phyloP scores from a whole-genome alignment of 1,140 invertebrate species.

The Solen grandis region DNA sequence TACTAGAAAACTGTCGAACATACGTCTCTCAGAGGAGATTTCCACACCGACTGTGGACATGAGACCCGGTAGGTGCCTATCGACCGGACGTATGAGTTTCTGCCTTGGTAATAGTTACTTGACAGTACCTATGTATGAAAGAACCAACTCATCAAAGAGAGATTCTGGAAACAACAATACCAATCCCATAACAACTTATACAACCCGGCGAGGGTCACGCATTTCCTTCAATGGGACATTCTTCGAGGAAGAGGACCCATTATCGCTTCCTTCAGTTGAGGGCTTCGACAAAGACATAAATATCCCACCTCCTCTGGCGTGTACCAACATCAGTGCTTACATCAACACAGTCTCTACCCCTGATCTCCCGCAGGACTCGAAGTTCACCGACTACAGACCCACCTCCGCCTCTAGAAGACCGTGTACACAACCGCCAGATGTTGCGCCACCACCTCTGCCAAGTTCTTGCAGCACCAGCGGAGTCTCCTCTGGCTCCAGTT shows the following conservation, averaged over 20 bases:
- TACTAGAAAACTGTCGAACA: too few species aligned
- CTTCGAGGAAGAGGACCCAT: conserved; percentile 39
- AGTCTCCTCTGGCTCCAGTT: conserved; percentile 36
- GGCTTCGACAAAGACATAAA: conserved; percentile 3
- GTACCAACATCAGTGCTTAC: conserved; percentile 24
- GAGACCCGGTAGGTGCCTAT: conserved; percentile 12
- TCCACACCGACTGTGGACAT: background rate
- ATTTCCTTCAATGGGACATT: conserved; percentile 34
- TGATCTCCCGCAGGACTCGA: background rate
- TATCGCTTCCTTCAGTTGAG: too few species aligned
- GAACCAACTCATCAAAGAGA: background rate
- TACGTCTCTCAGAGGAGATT: background rate
- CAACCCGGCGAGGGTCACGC: conserved; percentile 21
- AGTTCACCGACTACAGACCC: conserved; percentile 12
- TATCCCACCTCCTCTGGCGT: conserved; percentile 15
- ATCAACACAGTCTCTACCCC: conserved; percentile 5
- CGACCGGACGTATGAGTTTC: conserved; percentile 39
- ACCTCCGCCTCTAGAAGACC: conserved; percentile 2
- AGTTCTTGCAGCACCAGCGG: conserved; percentile 43
- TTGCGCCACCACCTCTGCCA: conserved; percentile 30
- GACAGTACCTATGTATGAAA: conserved; percentile 42
- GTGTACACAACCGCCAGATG: conserved; percentile 29
- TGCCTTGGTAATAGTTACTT: conserved; percentile 49
- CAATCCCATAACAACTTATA: background rate
- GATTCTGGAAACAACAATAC: conserved; percentile 53